Evolutionary conservation across 2,113 vertebrate species (phyloP).

Genomic region (Microtus montanus): DNA sequence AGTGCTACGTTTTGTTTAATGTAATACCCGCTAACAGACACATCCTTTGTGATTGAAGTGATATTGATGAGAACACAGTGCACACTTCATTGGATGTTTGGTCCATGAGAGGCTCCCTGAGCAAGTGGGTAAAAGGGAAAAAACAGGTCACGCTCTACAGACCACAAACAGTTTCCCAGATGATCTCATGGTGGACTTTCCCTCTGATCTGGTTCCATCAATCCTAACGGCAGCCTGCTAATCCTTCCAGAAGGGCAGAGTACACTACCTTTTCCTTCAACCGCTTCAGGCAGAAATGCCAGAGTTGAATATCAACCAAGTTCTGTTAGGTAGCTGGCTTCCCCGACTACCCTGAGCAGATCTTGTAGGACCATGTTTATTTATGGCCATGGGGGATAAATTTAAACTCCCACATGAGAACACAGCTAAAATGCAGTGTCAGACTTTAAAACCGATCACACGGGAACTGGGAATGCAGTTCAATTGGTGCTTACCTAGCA

Average conservation of each 20-base stretch:
- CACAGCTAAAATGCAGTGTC: constrained; percentile 7
- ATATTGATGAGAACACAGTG: not conserved
- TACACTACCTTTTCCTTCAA: not conserved
- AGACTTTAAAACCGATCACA: not conserved
- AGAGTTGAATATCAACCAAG: not conserved
- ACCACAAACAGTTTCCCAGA: not conserved
- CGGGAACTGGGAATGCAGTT: not conserved
- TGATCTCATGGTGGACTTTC: not conserved
- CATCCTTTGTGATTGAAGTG: not conserved
- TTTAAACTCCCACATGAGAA: not conserved
- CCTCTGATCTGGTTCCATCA: not conserved
- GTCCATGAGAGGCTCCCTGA: not conserved
- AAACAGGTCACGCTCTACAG: not conserved
- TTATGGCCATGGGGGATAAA: not conserved
- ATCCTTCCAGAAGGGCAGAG: constrained; percentile 11
- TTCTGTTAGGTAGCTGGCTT: constrained; percentile 15
- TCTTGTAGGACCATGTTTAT: not conserved
- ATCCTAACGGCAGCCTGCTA: not conserved
- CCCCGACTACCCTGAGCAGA: not conserved
- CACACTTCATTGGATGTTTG: not conserved
- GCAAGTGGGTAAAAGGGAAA: not conserved
- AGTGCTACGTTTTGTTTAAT: not conserved
- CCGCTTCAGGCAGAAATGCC: constrained; percentile 39
- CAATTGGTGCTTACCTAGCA: too few relatives aligned
- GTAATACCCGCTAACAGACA: not conserved